Percentiles rank a stretch among this genome's conserved stretches.
Conservation (phyloP, 2,113 vertebrate genomes). For the Microtus ochrogaster region DNA sequence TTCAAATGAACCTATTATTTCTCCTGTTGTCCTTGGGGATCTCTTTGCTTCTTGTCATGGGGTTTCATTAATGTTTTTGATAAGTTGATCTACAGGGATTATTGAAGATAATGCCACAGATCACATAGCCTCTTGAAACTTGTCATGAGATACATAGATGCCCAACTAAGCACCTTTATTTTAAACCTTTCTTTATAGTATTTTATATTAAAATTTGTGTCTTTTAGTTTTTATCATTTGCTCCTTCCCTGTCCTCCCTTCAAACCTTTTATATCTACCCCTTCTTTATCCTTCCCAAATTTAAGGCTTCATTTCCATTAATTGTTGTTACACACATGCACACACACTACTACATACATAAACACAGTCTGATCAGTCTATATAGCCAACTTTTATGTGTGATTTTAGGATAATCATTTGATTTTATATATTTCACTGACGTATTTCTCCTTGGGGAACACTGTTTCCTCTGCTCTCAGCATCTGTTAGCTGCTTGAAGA, state of each 20-base stretch:
- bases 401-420: background rate
- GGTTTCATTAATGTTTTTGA: constrained; percentile 13
- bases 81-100: constrained; percentile 47
- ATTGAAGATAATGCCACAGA: constrained; percentile 4
- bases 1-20: constrained; percentile 10
- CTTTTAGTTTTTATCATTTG: background rate
- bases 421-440: background rate
- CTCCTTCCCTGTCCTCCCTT: background rate
- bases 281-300: background rate
- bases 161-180: background rate
- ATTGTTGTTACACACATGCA: background rate
- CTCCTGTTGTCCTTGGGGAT: background rate
- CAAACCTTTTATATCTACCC: background rate
- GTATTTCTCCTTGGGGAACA: background rate
- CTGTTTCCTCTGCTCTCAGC: background rate
- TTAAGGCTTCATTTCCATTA: background rate
- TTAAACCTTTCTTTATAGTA: background rate
- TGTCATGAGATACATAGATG: background rate
- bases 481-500: background rate
- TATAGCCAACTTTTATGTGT: background rate
- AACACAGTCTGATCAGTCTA: background rate
- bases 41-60: constrained; percentile 1
- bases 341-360: background rate
- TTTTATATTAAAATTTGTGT: background rate
- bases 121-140: background rate